Evolutionary conservation across 2,888 invertebrate genomes (phyloP).

Genomic region (Platypus cylindrus): DNA sequence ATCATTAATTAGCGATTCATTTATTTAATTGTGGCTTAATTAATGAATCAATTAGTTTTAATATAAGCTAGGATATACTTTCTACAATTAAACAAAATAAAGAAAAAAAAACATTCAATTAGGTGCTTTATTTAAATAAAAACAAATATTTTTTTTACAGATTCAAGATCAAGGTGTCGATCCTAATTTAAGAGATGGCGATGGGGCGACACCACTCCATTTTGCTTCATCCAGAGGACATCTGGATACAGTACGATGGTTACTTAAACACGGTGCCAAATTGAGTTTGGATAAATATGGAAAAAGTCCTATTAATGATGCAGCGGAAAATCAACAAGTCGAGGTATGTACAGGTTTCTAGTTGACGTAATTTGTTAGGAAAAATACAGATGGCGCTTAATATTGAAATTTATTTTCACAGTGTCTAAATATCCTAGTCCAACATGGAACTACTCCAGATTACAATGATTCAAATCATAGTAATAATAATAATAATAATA

Average conservation of each 20-base stretch:
- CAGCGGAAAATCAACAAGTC: conserved; percentile 80
- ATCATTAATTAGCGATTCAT: no score
- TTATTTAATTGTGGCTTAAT: no score
- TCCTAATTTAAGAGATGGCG: conserved; percentile 74
- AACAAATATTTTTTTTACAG: conserved; percentile 40
- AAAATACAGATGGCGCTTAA: conserved; percentile 1
- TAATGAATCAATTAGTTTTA: no score
- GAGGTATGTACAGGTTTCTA: conserved; percentile 45
- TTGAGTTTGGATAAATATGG: conserved; percentile 74
- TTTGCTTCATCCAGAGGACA: conserved; percentile 81
- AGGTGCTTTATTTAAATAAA: background rate
- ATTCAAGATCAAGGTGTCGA: conserved; percentile 74
- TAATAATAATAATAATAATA: conserved; percentile 36
- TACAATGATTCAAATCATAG: conserved; percentile 41
- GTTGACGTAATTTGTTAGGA: background rate
- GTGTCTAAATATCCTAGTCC: conserved; percentile 72
- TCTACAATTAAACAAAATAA: conserved; percentile 2
- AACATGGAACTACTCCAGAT: conserved; percentile 62
- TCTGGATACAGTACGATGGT: conserved; percentile 67
- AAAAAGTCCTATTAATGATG: conserved; percentile 83
- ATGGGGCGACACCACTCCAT: conserved; percentile 80
- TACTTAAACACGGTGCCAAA: conserved; percentile 69
- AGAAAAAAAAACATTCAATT: background rate
- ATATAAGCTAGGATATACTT: background rate
- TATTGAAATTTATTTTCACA: conserved; percentile 31